These are phyloP conservation scores for Enhydra lutris DNA, from an alignment of 2,113 vertebrate species.

Conservation along the genomic window DNA sequence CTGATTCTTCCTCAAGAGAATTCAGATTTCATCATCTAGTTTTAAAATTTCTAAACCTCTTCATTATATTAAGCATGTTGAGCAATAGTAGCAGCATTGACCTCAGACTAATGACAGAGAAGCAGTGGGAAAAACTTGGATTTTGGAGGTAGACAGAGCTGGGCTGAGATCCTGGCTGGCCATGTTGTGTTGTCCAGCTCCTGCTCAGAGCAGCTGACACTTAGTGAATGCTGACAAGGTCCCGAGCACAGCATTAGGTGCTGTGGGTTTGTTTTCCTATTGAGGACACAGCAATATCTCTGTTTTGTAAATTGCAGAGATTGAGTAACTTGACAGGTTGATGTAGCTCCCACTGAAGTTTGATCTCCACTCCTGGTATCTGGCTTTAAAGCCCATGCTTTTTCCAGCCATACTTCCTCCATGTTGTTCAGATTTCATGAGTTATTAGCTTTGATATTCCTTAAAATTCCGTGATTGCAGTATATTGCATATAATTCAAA, in stretches of 20 bases:
- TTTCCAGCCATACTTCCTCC: background rate
- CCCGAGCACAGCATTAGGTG: accelerated
- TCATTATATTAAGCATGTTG: constrained; percentile 25
- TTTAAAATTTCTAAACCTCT: constrained; percentile 29
- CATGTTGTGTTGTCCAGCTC: background rate
- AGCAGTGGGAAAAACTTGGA: background rate
- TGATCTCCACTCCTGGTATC: background rate
- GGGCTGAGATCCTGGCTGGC: background rate
- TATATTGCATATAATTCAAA: background rate
- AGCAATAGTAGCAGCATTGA: background rate
- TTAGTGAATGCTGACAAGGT: background rate
- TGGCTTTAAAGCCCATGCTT: background rate
- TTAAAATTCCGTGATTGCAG: background rate
- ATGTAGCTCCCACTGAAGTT: background rate
- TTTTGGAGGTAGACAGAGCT: background rate
- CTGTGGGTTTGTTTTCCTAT: background rate
- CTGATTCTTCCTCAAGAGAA: constrained; percentile 14
- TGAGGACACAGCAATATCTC: background rate
- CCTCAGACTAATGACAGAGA: background rate
- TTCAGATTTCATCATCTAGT: constrained; percentile 2
- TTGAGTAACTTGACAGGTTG: background rate
- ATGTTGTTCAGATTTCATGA: background rate
- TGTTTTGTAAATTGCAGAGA: background rate
- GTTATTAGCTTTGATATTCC: background rate
- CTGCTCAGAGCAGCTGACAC: background rate